phyloP scores from a whole-genome alignment of 2,797 vertebrate genomes.

The Sitta carolinensis region DNA sequence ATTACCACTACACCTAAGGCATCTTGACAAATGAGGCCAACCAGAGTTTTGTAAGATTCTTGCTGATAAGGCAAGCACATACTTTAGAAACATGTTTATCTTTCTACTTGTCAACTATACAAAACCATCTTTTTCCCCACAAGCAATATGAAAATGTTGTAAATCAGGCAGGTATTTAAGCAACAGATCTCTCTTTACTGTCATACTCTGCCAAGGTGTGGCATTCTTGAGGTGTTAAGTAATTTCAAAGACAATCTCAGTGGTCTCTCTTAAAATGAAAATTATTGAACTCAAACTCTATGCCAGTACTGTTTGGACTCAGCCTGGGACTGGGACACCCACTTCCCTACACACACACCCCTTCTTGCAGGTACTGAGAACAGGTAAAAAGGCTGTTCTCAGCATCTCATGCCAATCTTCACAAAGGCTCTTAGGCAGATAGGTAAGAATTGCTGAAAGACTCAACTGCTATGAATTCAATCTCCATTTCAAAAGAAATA shows the following conservation, averaged over 20 bases:
- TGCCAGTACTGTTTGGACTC: background rate
- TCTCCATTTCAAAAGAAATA: background rate
- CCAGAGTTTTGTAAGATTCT: background rate
- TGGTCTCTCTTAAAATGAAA: background rate
- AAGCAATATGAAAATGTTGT: background rate
- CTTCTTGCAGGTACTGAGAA: background rate
- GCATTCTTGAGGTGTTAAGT: background rate
- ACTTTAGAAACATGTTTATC: background rate
- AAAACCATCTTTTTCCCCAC: background rate
- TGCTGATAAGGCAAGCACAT: background rate
- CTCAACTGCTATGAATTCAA: background rate
- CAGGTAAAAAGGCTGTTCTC: background rate
- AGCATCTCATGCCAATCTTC: background rate
- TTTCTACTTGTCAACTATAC: background rate
- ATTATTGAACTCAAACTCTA: background rate
- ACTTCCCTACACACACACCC: background rate
- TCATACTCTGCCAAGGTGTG: rapidly evolving
- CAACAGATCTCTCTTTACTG: background rate
- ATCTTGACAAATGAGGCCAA: background rate
- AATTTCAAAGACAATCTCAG: background rate
- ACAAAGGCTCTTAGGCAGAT: background rate
- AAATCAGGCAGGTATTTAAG: background rate
- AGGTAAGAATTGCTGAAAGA: background rate
- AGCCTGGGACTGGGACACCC: background rate
- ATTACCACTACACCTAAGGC: background rate